Base-by-base conservation (phyloP, 2,888 invertebrate genomes). In the Stegophylla sp. region DNA sequence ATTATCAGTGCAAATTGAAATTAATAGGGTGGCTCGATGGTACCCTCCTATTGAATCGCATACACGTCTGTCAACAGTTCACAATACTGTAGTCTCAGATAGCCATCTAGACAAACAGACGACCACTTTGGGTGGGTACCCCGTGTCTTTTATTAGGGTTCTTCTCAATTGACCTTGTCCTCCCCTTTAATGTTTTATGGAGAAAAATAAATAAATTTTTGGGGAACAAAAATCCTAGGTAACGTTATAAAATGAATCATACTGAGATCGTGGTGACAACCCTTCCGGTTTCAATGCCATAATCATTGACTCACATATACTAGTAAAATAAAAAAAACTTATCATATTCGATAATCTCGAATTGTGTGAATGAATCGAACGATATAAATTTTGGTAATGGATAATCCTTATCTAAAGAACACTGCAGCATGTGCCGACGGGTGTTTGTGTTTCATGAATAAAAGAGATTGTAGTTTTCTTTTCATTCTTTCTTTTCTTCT, bases 11-110 rank as follows among this genome's bases (percentile, higher is more conserved):
- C 64, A 20, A 75, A 75, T 75, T 51, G 64, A 75, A 75, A 75
- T 64, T 75, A 75, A 75, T 75, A 13, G 75, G 75, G 64, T 64
- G 51, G 64, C 23, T 20, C n/a, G 41, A 64, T 53, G 51, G 63
- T 51, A 51, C 64, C 34, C 23, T 64, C n/a, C 51, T 34, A 61
- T 74, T 61, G 73, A 73, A 61, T 23, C 48, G 61, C 23, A 17
- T 63, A 15, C 41, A n/a, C 41, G 51, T 61, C 59, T 61, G 61
- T 61, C 59, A 28, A 23, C 23, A 51, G 63, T 23, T 61, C 63
- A 74, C 63, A 74, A 74, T 75, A 34, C 34, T n/a, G n/a, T n/a
- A 64, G 75, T 75, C 75, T 75, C 51, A 51, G 75, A 75, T 75
- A 75, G 51, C 23, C 64, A 77, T 77, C 76, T 77, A 77, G 76